Evolutionary conservation across 2,113 vertebrate species (phyloP).

Genomic region (Orientallactaga bullata): DNA sequence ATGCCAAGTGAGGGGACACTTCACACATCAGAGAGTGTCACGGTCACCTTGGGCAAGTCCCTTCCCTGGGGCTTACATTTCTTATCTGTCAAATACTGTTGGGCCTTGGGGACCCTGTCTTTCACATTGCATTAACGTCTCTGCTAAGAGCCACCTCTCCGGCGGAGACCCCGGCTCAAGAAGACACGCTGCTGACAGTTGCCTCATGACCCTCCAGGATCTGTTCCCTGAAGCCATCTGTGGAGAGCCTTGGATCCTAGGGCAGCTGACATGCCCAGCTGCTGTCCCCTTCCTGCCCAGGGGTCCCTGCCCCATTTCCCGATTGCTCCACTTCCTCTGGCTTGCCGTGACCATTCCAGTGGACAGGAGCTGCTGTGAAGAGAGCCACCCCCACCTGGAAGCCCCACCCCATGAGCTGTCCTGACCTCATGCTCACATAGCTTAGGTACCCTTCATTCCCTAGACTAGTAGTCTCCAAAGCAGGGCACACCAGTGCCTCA

Average conservation of each 20-base stretch:
- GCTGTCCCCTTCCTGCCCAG: neutral
- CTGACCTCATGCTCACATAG: neutral
- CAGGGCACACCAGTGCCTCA: neutral
- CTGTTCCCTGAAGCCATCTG: neutral
- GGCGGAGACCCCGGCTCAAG: neutral
- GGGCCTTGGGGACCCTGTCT: neutral
- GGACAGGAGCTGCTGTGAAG: neutral
- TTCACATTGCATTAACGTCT: slow-evolving; percentile 51
- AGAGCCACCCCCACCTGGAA: rapidly evolving
- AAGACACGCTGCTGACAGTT: slow-evolving; percentile 22
- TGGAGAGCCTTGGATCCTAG: neutral
- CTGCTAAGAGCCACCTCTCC: slow-evolving; percentile 11
- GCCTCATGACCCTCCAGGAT: neutral
- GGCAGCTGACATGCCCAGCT: neutral
- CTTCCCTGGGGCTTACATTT: slow-evolving; percentile 25
- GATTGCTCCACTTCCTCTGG: neutral
- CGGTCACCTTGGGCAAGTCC: slow-evolving; percentile 14
- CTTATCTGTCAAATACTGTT: neutral
- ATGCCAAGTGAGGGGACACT: slow-evolving; percentile 3
- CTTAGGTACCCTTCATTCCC: neutral
- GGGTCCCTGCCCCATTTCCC: neutral
- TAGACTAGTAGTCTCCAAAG: neutral
- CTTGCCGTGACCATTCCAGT: neutral
- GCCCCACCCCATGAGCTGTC: neutral
- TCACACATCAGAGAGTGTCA: slow-evolving; percentile 8